Evolutionary conservation across 2,888 invertebrate species (phyloP), one percentile per base, ranked within the genome.

Genomic region (Scaptomyza flava): DNA sequence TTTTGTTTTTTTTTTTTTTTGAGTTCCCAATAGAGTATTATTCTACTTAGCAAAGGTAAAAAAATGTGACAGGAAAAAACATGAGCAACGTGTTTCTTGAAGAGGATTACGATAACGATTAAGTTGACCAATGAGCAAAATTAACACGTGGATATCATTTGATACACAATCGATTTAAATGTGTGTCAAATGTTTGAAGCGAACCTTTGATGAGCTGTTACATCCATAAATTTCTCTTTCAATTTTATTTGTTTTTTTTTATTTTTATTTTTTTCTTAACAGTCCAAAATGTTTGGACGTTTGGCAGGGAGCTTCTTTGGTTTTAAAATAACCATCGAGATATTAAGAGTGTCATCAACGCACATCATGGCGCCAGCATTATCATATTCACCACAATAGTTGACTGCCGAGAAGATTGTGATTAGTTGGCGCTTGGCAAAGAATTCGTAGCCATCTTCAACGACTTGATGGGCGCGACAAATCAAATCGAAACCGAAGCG

Each of bases 391-490:
- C 98, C 98, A 91, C 98, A 98, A 91, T 98, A 98, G 92, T 98
- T 97, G 51, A 98, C 98, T 62, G 98, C 98, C 74, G 96, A 96
- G 92, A 97, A 97, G 65, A 97, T 92, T 42, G 96, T 97, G 50
- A 98, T 98, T 84, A 99, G 94, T 91, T 99, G 99, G 74, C 99
- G 93, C 93, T 99, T 99, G 61, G 99, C 99, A 93, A 97, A 97
- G 93, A 97, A 97, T 93, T 99, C 99, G 92, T 99, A 99, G 3
- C 99, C 99, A 93, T 99, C 99, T 93, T 99, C 99, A 0, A 99
- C 99, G 57, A 99, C 99, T 94, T 99, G 99, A 94, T 99, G 99
- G 80, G 99, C 99, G 90, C 99, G 96, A 93, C 99, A 99, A 92
- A 99, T 99, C 92, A 99, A 95, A 94, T 99, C 99, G n/a, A 73